A percentile compares a stretch with the other conserved stretches of the same genome.
phyloP scores from a whole-genome alignment of 2,888 invertebrate species.

The Drosophila demipolita region DNA sequence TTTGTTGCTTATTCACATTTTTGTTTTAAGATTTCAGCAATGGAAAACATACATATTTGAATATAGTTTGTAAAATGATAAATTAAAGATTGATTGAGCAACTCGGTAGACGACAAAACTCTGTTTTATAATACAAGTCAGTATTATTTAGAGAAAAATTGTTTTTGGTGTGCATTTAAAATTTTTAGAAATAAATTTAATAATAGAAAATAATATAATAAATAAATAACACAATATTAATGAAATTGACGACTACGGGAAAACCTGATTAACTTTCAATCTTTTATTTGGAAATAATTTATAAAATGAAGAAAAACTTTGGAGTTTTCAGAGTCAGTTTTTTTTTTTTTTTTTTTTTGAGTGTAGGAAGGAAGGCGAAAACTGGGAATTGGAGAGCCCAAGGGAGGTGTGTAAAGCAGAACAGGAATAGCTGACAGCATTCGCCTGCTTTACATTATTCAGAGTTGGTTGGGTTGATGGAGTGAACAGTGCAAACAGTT shows the following conservation, averaged over 20 bases:
- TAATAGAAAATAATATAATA: background rate
- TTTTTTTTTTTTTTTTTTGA: background rate
- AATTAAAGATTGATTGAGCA: background rate
- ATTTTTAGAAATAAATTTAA: background rate
- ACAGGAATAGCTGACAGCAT: background rate
- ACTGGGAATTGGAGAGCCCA: background rate
- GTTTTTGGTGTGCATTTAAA: background rate
- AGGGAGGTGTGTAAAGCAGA: background rate
- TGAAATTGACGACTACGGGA: too few relatives aligned
- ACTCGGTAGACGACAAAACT: background rate
- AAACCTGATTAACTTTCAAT: too few relatives aligned
- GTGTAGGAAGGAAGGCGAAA: background rate
- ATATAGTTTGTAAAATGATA: background rate
- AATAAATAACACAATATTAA: too few relatives aligned
- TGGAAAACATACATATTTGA: background rate
- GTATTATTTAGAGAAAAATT: too few relatives aligned
- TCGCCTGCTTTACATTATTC: constrained; percentile 1
- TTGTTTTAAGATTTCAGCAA: background rate
- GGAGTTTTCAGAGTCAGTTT: accelerated
- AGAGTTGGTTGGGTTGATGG: background rate
- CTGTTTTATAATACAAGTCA: background rate
- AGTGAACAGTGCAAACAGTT: constrained; percentile 39
- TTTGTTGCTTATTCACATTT: background rate
- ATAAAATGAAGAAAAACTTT: background rate
- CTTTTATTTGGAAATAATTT: background rate